Base-by-base conservation (phyloP, 2,888 invertebrate genomes). In the Silvanus unidentatus region DNA sequence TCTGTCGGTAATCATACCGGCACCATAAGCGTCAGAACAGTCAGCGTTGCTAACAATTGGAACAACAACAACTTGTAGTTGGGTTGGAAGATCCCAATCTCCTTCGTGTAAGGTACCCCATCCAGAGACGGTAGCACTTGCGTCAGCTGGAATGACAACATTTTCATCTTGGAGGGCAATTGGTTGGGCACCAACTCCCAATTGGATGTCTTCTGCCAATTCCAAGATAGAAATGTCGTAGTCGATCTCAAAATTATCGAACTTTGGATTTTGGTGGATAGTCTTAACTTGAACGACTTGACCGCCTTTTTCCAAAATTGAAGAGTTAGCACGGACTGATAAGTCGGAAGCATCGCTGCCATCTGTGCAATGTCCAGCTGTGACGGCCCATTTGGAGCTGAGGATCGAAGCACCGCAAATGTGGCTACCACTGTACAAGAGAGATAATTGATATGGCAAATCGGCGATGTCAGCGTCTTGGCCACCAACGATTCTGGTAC, bases 171-270 rank as follows among this genome's bases (percentile, higher is more conserved):
- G 5, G 5, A 37, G 16, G 3, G 9, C 13, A 37, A 37, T 16
- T 11, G 37, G 15, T 46, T 72, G 59, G 1, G 76, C 68, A n/a
- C 64, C 65, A 70, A 27, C 71, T 57, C 58, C 58, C 48, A 10
- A 77, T 65, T 0, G 69, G 67, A 0, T 58, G 8, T 22, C 22
- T 8, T 5, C 3, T 9, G 16, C 35, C n/a, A 57, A 30, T 44
- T 49, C 41, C 15, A 57, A 39, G 11, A 57, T 30, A 9, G 54
- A 43, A 12, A 57, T 29, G 22, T 57, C 57, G 41, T 48, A 52
- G 27, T 57, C 55, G 27, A 49, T 48, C 11, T 35, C 42, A 1
- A n/a, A 2, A 9, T 40, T 13, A 32, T 45, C 35, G 44, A 43
- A 54, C 1, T 34, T 22, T 1, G 54, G 50, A 36, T 56, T 41